Conservation (phyloP, 1,140 invertebrate genomes). For the Dendrolimus punctatus region DNA sequence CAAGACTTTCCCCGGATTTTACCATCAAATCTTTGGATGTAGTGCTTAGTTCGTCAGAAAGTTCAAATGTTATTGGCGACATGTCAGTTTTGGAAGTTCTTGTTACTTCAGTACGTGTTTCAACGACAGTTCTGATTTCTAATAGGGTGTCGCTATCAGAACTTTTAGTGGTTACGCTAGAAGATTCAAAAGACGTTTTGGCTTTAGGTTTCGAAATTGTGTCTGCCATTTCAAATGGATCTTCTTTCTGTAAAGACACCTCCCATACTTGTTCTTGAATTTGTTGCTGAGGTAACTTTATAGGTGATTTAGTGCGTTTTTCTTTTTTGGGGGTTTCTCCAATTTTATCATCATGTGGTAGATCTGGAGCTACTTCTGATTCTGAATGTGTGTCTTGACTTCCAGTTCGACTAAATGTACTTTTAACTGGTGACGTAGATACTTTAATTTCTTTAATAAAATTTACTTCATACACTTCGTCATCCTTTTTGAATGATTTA, state of each 20-base stretch:
- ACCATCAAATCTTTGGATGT: constrained; percentile 72
- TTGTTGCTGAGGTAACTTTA: constrained; percentile 73
- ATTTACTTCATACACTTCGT: constrained; percentile 68
- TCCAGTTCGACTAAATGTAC: constrained; percentile 65
- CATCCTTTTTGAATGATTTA: constrained; percentile 63
- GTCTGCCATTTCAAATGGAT: constrained; percentile 46
- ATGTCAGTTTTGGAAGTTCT: constrained; percentile 46
- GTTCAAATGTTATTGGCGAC: constrained; percentile 49
- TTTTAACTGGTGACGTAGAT: constrained; percentile 65
- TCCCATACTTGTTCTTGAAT: constrained; percentile 77
- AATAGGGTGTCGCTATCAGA: constrained; percentile 30
- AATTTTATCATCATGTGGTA: constrained; percentile 56
- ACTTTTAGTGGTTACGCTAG: constrained; percentile 35
- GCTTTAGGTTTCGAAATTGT: constrained; percentile 33
- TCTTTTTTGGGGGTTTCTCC: constrained; percentile 58
- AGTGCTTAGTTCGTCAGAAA: constrained; percentile 52
- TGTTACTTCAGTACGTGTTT: constrained; percentile 57
- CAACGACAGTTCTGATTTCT: constrained; percentile 54
- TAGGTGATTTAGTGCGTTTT: constrained; percentile 53
- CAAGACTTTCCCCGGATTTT: constrained; percentile 72
- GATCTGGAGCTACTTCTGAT: constrained; percentile 68
- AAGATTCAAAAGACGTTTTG: constrained; percentile 19
- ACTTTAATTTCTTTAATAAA: constrained; percentile 71
- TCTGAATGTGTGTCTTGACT: constrained; percentile 74
- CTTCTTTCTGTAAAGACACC: constrained; percentile 73